These are phyloP conservation scores for Iguana delicatissima DNA, from an alignment of 2,797 vertebrate species.

Conservation along the genomic window DNA sequence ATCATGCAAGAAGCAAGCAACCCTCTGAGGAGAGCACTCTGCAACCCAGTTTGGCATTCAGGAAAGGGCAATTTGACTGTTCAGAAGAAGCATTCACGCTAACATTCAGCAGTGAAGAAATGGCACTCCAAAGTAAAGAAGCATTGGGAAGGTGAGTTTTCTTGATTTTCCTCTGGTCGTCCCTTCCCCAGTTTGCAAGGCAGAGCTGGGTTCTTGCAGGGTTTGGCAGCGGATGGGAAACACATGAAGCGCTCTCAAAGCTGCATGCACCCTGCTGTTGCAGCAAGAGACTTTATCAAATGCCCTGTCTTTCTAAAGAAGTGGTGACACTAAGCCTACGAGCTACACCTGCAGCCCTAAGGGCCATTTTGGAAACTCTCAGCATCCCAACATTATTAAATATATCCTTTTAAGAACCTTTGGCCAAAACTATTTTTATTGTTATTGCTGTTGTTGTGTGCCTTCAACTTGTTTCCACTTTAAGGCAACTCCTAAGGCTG, in stretches of 20 bases:
- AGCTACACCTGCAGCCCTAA: no score
- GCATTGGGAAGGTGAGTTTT: constrained; percentile 62
- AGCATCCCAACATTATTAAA: no score
- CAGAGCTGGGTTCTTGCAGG: neutral
- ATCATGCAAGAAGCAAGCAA: neutral
- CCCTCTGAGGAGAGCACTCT: constrained; percentile 36
- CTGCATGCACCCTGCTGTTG: no score
- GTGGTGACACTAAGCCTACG: no score
- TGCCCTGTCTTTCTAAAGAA: no score
- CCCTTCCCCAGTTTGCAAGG: neutral
- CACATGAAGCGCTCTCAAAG: neutral
- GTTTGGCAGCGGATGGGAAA: neutral
- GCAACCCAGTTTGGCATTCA: neutral
- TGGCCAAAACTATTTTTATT: no score
- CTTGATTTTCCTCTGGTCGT: neutral
- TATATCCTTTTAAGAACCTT: no score
- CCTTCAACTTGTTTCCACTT: no score
- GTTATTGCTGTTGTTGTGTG: no score
- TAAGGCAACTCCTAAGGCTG: no score
- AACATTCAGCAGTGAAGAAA: constrained; percentile 39
- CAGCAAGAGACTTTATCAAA: no score
- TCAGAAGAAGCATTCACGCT: constrained; percentile 55
- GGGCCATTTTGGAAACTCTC: no score
- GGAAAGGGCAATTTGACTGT: constrained; percentile 38
- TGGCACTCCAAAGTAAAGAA: constrained; percentile 55